These are phyloP conservation scores for Salmo trutta DNA, from an alignment of 2,797 vertebrate species.

Conservation along the genomic window DNA sequence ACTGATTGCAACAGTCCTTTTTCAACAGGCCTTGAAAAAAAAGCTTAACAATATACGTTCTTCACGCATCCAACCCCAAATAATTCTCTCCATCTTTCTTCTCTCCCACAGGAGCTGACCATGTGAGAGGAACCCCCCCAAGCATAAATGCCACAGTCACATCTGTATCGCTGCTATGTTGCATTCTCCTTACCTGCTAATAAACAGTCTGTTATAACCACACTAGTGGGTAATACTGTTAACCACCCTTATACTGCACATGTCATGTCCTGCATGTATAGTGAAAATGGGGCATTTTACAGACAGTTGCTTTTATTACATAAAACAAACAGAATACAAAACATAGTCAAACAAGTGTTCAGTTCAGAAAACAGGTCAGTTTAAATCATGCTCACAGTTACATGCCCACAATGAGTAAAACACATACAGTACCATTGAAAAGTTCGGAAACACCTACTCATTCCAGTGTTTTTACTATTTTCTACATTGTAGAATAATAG, in stretches of 20 bases:
- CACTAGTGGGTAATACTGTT: slow-evolving; percentile 31
- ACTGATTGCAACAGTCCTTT: too few relatives aligned
- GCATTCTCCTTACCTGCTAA: slow-evolving; percentile 80
- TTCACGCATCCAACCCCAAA: not conserved
- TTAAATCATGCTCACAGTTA: slow-evolving; percentile 16
- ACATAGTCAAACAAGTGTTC: not conserved
- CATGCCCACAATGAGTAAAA: too few relatives aligned
- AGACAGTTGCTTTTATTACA: not conserved
- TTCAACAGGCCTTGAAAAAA: not conserved
- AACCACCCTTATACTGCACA: too few relatives aligned
- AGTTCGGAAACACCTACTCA: too few relatives aligned
- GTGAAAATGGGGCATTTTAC: not conserved
- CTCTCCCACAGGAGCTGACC: slow-evolving; percentile 85
- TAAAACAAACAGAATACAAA: slow-evolving; percentile 13
- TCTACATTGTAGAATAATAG: too few relatives aligned
- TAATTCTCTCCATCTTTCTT: slow-evolving; percentile 11
- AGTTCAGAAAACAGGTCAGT: not conserved
- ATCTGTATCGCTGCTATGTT: slow-evolving; percentile 78
- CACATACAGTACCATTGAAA: too few relatives aligned
- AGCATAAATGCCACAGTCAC: slow-evolving; percentile 69
- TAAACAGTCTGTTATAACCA: slow-evolving; percentile 82
- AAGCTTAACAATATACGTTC: not conserved
- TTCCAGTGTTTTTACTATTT: too few relatives aligned
- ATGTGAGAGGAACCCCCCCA: slow-evolving; percentile 79
- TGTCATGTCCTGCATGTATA: not conserved